These are phyloP conservation scores for Harpalus rufipes DNA, from an alignment of 2,888 invertebrate species.

Conservation along the genomic window DNA sequence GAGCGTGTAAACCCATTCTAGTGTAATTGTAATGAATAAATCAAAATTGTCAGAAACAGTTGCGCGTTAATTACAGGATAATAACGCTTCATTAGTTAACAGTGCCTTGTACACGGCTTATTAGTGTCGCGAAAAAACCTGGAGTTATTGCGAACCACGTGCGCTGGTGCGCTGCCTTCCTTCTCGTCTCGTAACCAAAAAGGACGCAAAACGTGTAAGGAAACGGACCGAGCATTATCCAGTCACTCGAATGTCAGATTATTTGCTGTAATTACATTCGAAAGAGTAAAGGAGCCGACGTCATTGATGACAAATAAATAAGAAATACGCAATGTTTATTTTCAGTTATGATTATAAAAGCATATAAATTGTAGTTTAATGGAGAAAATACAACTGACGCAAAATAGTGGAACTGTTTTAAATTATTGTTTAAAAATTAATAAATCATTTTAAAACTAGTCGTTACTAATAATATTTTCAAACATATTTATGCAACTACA, in stretches of 20 bases:
- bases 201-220: constrained; percentile 18
- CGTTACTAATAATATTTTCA: no score
- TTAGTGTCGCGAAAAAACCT: constrained; percentile 48
- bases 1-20: not conserved
- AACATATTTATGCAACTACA: no score
- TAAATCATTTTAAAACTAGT: no score
- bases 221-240: constrained; percentile 22
- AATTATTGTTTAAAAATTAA: no score
- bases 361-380: not conserved
- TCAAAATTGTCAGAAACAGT: constrained; percentile 64
- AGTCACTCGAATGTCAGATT: constrained; percentile 60
- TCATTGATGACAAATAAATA: constrained; percentile 44
- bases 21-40: constrained; percentile 57
- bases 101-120: constrained; percentile 46
- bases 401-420: no score
- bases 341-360: not conserved
- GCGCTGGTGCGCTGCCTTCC: constrained; percentile 8
- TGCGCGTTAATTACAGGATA: constrained; percentile 61
- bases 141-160: constrained; percentile 27
- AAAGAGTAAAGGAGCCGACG: constrained; percentile 22
- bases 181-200: not conserved
- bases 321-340: constrained; percentile 6
- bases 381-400: no score
- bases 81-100: constrained; percentile 64
- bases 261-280: constrained; percentile 50